Evolutionary conservation across 2,888 invertebrate species (phyloP), one percentile per base, ranked within the genome.

Genomic region (Epistrophella euchroma): DNA sequence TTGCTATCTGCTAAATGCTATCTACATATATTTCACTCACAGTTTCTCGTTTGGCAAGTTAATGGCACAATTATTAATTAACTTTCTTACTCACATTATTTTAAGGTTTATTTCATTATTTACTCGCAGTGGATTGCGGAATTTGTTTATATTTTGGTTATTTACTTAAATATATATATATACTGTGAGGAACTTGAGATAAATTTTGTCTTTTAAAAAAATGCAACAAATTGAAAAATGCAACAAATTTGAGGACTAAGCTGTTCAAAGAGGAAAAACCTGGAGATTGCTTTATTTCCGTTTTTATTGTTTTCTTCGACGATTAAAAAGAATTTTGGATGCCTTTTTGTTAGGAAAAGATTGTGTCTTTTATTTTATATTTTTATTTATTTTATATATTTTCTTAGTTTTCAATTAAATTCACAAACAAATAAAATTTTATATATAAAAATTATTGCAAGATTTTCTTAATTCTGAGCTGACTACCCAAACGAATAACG

Each of bases 11-110:
- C 25, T 25, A 9, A 50, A 50, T 50, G 50, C 22, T 52, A 52
- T 76, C 35, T 56, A 25, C 45, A 50, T 64, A 19, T 70, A 43
- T 71, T 80, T 62, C 11, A 43, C 55, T 43, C 60, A 50, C 35
- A 71, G 55, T 74, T 71, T 71, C 58, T 55, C 22, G 28, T 55
- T 50, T 43, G 74, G 78, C 79, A 83, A 79, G 74, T 79, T 62
- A 74, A 66, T 78, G 74, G 79, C 78, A 70, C 66, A 62, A 37
- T 40, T 32, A 58, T 68, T 50, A 25, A 35, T 19, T 28, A 55
- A 52, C 43, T 60, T 47, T 66, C 32, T 17, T 50, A 74, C 43
- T 79, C 66, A 80, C 84, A 84, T 84, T 45, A 35, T 47, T 68
- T 72, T 17, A 43, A 17, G 10, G 10, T 62, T 62, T 28, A 28